These are phyloP conservation scores for Pteropus rufus DNA, from an alignment of 2,797 vertebrate genomes.

Conservation along the genomic window DNA sequence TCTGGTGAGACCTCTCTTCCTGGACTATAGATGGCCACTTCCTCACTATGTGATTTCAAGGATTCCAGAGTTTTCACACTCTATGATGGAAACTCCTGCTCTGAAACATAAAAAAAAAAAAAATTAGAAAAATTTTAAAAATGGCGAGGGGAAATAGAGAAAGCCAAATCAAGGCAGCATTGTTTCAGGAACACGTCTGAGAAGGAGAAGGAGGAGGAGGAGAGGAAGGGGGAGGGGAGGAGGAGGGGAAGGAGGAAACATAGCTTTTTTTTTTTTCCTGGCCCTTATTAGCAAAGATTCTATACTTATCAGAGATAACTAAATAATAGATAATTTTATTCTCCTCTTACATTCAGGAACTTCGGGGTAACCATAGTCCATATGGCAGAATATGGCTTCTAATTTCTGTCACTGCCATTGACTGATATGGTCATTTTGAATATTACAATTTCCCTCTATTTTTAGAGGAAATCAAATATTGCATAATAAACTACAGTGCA, in stretches of 20 bases:
- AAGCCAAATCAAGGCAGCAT: background rate
- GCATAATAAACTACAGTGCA: constrained; percentile 43
- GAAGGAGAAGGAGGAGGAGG: background rate
- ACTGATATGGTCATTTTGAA: constrained; percentile 52
- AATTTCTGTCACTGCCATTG: constrained; percentile 37
- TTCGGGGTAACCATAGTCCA: background rate
- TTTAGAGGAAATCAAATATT: constrained; percentile 71
- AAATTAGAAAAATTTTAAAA: no score
- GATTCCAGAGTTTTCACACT: background rate
- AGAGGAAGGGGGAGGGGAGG: background rate
- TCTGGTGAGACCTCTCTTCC: background rate
- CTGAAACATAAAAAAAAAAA: background rate
- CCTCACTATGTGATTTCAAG: background rate
- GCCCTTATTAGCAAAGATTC: background rate
- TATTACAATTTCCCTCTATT: constrained; percentile 59
- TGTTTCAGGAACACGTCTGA: background rate
- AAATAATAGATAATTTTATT: constrained; percentile 48
- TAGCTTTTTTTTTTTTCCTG: background rate
- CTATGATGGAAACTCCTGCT: background rate
- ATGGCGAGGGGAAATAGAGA: background rate
- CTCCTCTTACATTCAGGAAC: constrained; percentile 29
- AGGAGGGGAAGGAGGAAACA: background rate
- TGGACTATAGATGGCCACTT: background rate
- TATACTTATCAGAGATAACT: constrained; percentile 32
- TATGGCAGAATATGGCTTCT: constrained; percentile 29